Evolutionary conservation across 1,140 invertebrate genomes (phyloP).

Genomic region (Euschistus heros): DNA sequence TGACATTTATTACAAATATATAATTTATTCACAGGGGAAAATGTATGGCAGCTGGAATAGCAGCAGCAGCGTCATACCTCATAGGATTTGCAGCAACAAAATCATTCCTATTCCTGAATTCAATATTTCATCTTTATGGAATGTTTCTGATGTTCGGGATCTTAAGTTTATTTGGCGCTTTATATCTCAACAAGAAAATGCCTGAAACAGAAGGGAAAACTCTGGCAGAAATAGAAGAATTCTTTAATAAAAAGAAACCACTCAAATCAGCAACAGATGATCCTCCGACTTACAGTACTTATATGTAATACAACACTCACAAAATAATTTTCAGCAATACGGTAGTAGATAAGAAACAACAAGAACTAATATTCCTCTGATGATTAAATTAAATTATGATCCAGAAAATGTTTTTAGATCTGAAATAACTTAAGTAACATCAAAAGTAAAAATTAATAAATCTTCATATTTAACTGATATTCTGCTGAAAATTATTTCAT

Average conservation of each 20-base stretch:
- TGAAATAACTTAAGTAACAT: too few species aligned
- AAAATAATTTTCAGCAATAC: too few species aligned
- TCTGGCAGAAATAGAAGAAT: constrained; percentile 30
- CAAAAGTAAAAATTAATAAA: too few species aligned
- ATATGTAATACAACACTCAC: neutral
- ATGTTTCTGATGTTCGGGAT: constrained; percentile 28
- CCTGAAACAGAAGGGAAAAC: constrained; percentile 32
- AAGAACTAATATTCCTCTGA: too few species aligned
- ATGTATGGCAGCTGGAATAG: constrained; percentile 28
- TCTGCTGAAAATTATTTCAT: too few species aligned
- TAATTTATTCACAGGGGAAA: constrained; percentile 22
- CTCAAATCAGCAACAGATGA: neutral
- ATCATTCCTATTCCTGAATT: constrained; percentile 27
- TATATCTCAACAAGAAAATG: constrained; percentile 28
- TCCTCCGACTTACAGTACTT: neutral
- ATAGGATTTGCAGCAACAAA: constrained; percentile 30
- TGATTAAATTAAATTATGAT: too few species aligned
- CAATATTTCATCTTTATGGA: constrained; percentile 23
- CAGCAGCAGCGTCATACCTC: constrained; percentile 30
- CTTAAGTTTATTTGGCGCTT: constrained; percentile 26
- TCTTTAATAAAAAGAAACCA: neutral
- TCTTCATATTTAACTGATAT: too few species aligned
- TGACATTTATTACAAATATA: too few species aligned
- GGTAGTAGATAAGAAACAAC: too few species aligned
- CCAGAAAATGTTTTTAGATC: too few species aligned